Base-by-base conservation (phyloP, 2,113 vertebrate species). In the Leucoraja erinaceus region DNA sequence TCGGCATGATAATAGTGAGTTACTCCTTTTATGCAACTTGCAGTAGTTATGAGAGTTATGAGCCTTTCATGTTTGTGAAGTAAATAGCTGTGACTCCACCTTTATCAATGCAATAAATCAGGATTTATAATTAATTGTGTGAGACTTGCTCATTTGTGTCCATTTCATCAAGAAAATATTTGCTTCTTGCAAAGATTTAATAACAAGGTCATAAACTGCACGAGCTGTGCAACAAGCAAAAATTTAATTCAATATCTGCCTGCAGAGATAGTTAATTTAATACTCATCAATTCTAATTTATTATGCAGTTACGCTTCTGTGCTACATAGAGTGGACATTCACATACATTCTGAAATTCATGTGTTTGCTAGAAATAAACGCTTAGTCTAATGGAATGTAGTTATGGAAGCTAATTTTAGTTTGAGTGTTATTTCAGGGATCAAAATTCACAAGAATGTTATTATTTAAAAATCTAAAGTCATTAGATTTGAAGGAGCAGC, bases 161-260 rank as follows among this genome's bases (percentile, higher is more conserved):
- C 68, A 91, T 91, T 91, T 91, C 90, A 91, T 91, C 90, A 74
- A 22, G 90, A 91, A 91, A 91, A 91, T 68, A 91, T 74, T 91
- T 70, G 68, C 90, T 74, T 91, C 68, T 47, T 72, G 90, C 66
- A 54, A 72, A 68, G 90, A 74, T 72, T 91, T 91, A 91, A 91
- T 91, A 74, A 91, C 68, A 38, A 91, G 90, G 33, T 91, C 68
- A 74, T 54, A 63, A 16, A 91, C 90, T 74, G 20, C 10, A n/a
- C 8, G 5, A 66, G 5, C 83, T 16, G 5, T 88, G 83, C 83
- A 63, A 88, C 90, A 91, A 22, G 90, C 66, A 72, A 22, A 68
- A 14, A 74, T 91, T 91, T 91, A 72, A 91, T 72, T 70, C 63
- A 91, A 47, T 91, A 91, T 91, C 90, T 91, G 90, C 47, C 66